phyloP scores from a whole-genome alignment of 2,797 vertebrate species.

The Onychomys torridus region DNA sequence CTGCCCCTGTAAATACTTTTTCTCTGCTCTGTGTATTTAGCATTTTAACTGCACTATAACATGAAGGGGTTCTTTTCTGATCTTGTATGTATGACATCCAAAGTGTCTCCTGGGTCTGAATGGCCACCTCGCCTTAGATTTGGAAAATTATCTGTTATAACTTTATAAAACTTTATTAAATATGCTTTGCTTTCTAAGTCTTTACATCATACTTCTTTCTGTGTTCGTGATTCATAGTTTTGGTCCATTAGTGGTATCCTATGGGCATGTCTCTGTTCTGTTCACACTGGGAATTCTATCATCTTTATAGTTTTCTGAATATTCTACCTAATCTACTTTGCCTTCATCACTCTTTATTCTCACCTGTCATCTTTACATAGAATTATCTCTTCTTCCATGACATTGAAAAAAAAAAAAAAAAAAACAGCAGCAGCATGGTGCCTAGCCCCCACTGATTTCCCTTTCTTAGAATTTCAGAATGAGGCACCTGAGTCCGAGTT shows the following conservation, averaged over 20 bases:
- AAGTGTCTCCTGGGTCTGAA: not conserved
- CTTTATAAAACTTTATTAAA: not conserved
- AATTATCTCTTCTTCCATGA: not conserved
- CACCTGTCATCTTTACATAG: not conserved
- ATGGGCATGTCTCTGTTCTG: not conserved
- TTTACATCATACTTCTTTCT: not conserved
- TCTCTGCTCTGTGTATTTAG: not conserved
- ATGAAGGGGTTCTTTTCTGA: not conserved
- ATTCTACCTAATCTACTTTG: not conserved
- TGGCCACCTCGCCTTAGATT: not conserved
- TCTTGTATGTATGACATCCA: not conserved
- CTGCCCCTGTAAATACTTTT: not conserved
- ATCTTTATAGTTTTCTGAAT: not conserved
- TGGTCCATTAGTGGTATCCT: not conserved
- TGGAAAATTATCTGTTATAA: not conserved
- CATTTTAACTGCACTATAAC: not conserved
- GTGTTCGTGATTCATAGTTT: not conserved
- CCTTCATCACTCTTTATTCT: not conserved
- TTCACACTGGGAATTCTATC: not conserved
- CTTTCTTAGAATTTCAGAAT: slow-evolving; percentile 35
- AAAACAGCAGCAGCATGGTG: not conserved
- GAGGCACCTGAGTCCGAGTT: not conserved
- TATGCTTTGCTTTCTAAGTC: not conserved
- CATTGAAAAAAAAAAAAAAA: not conserved
- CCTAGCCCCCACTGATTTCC: not conserved